Evolutionary conservation across 1,140 invertebrate species (phyloP).

Genomic region (Aporrectodea caliginosa): DNA sequence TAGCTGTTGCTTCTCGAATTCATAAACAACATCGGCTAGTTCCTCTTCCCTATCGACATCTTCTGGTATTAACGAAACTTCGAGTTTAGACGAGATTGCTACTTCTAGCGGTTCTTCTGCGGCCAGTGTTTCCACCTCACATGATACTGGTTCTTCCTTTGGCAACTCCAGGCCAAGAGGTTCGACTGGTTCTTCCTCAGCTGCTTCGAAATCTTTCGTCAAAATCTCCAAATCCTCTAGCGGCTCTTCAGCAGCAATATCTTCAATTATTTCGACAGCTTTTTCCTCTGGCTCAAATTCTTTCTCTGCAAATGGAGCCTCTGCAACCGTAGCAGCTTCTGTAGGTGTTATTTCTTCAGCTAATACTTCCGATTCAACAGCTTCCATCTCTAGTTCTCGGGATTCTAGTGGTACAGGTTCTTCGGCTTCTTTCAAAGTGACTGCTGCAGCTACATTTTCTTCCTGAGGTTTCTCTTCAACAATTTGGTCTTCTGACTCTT

Average conservation of each 20-base stretch:
- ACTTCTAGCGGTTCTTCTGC: neutral
- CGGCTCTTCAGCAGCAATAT: neutral
- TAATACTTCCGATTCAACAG: neutral
- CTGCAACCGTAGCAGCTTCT: neutral
- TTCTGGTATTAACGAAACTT: neutral
- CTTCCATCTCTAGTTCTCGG: neutral
- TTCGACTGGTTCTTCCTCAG: neutral
- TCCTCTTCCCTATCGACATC: neutral
- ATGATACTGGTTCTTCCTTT: neutral
- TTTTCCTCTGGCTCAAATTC: constrained; percentile 7
- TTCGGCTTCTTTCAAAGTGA: neutral
- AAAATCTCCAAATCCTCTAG: neutral
- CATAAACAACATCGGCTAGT: neutral
- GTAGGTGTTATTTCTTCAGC: neutral
- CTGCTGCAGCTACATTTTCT: neutral
- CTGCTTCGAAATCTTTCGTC: too few species aligned
- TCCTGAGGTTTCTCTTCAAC: neutral
- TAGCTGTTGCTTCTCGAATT: neutral
- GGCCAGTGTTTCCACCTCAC: neutral
- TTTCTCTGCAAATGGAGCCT: neutral
- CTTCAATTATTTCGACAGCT: neutral
- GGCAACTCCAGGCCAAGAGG: neutral
- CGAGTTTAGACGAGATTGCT: neutral
- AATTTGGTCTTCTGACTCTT: neutral
- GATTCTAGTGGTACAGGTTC: neutral